Evolutionary conservation across 2,797 vertebrate genomes (phyloP).

Genomic region (Malurus leucopterus): DNA sequence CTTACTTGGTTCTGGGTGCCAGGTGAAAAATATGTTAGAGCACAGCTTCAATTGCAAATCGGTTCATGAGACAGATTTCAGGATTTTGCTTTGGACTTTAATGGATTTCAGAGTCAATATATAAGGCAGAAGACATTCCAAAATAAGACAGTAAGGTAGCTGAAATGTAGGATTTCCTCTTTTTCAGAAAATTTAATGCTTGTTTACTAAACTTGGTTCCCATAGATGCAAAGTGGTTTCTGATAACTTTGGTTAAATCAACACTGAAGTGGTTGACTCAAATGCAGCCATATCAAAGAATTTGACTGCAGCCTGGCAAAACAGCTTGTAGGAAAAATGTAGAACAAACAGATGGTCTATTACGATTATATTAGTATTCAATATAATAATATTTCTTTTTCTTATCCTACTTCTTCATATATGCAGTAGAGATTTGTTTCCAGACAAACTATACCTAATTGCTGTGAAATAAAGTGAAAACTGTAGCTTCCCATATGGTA

Average conservation of each 20-base stretch:
- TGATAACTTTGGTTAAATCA: neutral
- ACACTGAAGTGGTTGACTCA: neutral
- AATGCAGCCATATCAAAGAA: neutral
- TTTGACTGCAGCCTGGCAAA: neutral
- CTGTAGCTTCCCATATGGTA: neutral
- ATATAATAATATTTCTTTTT: neutral
- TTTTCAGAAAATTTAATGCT: neutral
- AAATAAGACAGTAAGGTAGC: neutral
- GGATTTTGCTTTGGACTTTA: neutral
- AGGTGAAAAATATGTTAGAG: neutral
- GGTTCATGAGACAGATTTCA: neutral
- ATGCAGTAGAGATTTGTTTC: neutral
- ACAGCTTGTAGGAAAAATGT: neutral
- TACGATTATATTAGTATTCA: neutral
- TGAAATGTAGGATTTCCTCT: neutral
- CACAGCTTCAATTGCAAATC: neutral
- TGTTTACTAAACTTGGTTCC: neutral
- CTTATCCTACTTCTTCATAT: neutral
- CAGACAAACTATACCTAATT: neutral
- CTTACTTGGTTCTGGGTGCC: neutral
- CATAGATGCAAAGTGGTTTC: neutral
- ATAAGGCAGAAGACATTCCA: neutral
- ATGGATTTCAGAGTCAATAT: neutral
- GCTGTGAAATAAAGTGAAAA: neutral
- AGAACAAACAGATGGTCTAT: neutral